phyloP scores from a whole-genome alignment of 2,113 vertebrate species.

The Tretioscincus oriximinensis region DNA sequence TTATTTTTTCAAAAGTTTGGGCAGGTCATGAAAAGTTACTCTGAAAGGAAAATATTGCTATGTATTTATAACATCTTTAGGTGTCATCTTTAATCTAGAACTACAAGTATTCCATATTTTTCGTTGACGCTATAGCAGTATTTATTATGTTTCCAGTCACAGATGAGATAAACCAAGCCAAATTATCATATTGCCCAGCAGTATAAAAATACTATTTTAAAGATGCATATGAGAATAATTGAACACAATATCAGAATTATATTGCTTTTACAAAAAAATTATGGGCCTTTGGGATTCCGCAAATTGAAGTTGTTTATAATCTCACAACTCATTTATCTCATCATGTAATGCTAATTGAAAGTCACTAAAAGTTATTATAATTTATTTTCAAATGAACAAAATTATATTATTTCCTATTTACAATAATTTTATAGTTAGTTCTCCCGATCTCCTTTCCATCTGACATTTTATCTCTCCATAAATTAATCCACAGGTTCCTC shows the following conservation, averaged over 20 bases:
- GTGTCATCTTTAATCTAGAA: not conserved
- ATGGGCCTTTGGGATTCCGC: not conserved
- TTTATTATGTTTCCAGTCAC: not conserved
- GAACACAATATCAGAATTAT: not conserved
- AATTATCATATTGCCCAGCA: not conserved
- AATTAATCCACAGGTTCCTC: no score
- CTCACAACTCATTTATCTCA: no score
- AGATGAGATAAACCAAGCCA: not conserved
- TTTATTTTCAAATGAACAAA: not conserved
- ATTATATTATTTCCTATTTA: not conserved
- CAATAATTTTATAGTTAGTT: no score
- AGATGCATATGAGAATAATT: not conserved
- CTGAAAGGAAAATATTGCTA: not conserved
- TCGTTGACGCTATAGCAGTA: not conserved
- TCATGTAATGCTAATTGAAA: no score
- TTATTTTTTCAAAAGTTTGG: not conserved
- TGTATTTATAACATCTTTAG: not conserved
- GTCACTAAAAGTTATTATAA: no score
- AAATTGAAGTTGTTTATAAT: not conserved
- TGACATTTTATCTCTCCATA: no score
- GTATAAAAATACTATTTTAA: fast-evolving
- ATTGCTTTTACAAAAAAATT: not conserved
- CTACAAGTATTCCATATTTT: not conserved
- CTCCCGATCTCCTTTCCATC: no score
- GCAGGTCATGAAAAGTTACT: not conserved